A percentile compares a stretch with the other conserved stretches of the same genome.
Conservation (phyloP, 53 echinoderm and acorn worm species). For the Paracentrotus lividus region DNA sequence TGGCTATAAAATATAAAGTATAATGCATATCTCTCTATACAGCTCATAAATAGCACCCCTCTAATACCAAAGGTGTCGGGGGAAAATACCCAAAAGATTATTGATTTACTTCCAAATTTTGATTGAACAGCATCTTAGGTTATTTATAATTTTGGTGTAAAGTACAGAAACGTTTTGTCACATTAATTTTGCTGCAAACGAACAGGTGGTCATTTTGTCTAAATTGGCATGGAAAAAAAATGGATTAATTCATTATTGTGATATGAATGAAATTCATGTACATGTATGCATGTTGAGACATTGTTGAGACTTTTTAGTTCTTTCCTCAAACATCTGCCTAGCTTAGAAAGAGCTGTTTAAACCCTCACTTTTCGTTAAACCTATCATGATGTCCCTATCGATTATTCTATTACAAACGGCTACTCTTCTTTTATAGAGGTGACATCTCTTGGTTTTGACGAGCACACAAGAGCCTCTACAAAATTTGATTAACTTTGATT, state of each 20-base stretch:
- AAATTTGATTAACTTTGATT: background rate
- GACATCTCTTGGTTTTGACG: no score
- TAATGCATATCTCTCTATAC: conserved; percentile 12
- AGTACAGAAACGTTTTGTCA: background rate
- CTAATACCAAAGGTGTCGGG: background rate
- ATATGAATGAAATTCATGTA: no score
- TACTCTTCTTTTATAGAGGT: no score
- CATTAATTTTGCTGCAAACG: no score
- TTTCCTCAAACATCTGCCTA: background rate
- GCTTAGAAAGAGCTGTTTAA: background rate
- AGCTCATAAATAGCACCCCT: conserved; percentile 26
- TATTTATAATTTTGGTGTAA: background rate
- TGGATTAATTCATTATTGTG: no score
- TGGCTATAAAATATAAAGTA: conserved; percentile 13
- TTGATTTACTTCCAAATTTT: background rate
- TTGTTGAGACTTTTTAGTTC: no score
- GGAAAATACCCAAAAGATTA: background rate
- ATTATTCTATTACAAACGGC: no score
- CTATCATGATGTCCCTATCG: no score
- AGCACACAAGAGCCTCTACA: background rate
- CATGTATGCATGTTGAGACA: no score
- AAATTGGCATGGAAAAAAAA: no score
- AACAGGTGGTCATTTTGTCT: no score
- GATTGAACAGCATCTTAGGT: background rate
- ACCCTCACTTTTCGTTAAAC: no score